Evolutionary conservation across 2,888 invertebrate species (phyloP), one percentile per base, ranked within the genome.

Genomic region (Griposia aprilina): DNA sequence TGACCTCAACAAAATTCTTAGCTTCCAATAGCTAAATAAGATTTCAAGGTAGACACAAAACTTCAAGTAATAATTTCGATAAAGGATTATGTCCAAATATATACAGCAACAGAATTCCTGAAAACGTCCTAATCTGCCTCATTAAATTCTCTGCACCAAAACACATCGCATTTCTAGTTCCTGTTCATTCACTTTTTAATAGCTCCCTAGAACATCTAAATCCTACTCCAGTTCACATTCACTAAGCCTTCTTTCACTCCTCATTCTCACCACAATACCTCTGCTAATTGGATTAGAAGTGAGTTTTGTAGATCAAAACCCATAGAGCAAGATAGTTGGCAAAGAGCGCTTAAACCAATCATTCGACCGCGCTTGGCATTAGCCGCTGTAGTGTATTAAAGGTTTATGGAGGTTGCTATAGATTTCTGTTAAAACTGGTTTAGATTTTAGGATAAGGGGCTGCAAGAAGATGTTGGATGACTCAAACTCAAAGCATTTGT

Each of bases 201-300:
- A 71, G 26, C 13, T 74, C 45, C 50, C 15, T 13, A 50, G 15
- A 68, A 65, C n/a, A 62, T 74, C 45, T 66, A 71, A 75, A 63
- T 75, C 75, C 59, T 55, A 17, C 45, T 66, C 50, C 59, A 48
- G 55, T 66, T 72, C 65, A 74, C 52, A 62, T 72, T 74, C 63
- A 41, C 69, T 82, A 80, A 86, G 80, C 70, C 60, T 84, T 84
- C 83, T 55, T 69, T 50, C 69, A 82, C 84, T 88, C 86, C 85
- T 89, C 86, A 87, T 87, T 88, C 87, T 88, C 74, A 77, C 90
- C 92, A 90, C 89, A 91, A 87, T 90, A 85, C 88, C 83, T 78
- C 83, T 85, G 84, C 89, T 93, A 93, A 93, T 93, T 93, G 93
- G 93, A 92, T 93, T 93, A 93, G 90, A 84, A 91, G 88, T 91